Conservation (phyloP, 2,113 vertebrate species). For the Turdus rufiventris region DNA sequence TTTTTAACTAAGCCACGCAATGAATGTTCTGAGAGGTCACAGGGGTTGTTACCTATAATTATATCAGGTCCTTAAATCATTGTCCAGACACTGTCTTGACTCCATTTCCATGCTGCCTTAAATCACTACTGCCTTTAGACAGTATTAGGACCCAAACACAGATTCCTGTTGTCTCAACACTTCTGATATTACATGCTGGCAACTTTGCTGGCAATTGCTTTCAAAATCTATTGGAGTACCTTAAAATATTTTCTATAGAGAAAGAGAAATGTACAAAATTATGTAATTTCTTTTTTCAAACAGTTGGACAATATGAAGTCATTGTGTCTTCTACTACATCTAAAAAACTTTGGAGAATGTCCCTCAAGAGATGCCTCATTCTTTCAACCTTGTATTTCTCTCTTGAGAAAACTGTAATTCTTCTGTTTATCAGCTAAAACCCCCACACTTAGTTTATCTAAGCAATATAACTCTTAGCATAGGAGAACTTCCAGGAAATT, state of each 20-base stretch:
- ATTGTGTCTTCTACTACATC: background rate
- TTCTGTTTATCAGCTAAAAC: background rate
- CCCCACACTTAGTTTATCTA: background rate
- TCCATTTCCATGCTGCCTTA: background rate
- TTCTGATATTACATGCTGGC: background rate
- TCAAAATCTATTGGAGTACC: background rate
- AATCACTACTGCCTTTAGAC: background rate
- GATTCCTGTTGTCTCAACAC: background rate
- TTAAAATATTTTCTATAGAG: background rate
- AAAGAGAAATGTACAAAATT: background rate
- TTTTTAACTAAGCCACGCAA: background rate
- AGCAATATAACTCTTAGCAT: background rate
- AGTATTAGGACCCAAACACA: background rate
- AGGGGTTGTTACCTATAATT: fast-evolving
- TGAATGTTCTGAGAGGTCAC: background rate
- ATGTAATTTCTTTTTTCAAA: background rate
- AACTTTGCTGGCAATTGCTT: background rate
- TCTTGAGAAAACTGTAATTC: background rate
- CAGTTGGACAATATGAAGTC: background rate
- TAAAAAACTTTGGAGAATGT: background rate
- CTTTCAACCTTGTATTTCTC: background rate
- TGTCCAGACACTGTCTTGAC: background rate
- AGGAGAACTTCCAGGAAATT: background rate
- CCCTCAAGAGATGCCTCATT: background rate
- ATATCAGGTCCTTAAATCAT: background rate